phyloP scores from a whole-genome alignment of 1,140 invertebrate species.

The Druon quercuslanigerum region DNA sequence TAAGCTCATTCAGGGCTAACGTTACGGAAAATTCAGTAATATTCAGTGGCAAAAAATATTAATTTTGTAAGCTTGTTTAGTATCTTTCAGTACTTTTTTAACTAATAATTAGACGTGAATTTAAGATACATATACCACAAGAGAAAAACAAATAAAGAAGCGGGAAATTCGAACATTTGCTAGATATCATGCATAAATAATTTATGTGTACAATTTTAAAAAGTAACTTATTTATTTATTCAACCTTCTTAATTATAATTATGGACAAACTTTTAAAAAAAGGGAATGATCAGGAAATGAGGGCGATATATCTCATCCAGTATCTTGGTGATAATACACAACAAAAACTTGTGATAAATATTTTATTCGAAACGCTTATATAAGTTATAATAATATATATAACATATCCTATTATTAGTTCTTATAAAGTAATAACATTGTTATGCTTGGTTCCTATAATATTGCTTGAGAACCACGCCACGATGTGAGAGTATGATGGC shows the following conservation, averaged over 20 bases:
- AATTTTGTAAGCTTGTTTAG: too few relatives aligned
- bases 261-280: not conserved
- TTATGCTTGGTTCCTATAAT: constrained; percentile 66
- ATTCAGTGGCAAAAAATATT: too few relatives aligned
- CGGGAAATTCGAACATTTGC: too few relatives aligned
- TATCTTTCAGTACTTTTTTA: too few relatives aligned
- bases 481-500: constrained; percentile 74
- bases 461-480: constrained; percentile 76
- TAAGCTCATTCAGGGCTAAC: too few relatives aligned
- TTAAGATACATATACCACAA: too few relatives aligned
- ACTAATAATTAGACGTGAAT: too few relatives aligned
- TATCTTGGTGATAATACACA: not conserved
- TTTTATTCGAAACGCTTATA: constrained; percentile 66
- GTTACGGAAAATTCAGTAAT: too few relatives aligned
- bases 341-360: constrained; percentile 46
- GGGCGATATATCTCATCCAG: not conserved
- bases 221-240: too few relatives aligned
- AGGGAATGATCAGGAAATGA: not conserved
- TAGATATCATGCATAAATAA: too few relatives aligned
- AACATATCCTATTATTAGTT: constrained; percentile 73
- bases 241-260: not conserved
- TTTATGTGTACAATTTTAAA: too few relatives aligned
- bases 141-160: too few relatives aligned
- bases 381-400: constrained; percentile 70
- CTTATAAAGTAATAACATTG: constrained; percentile 67